Conservation (phyloP, 2,113 vertebrate species). For the Erythrolamprus reginae region DNA sequence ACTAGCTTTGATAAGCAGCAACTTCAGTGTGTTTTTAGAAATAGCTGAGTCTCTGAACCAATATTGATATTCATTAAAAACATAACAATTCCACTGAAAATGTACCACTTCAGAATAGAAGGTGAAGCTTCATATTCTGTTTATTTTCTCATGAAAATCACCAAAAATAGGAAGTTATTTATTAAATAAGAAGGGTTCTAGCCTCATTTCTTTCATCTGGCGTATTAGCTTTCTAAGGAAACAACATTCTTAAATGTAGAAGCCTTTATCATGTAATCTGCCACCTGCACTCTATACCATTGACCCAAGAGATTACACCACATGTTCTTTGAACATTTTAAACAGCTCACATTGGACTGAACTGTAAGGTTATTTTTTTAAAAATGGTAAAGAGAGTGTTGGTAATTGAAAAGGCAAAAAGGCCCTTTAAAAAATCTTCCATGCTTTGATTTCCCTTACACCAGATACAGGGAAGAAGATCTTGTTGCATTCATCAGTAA, state of each 20-base stretch:
- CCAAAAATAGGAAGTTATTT: neutral
- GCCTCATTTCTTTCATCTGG: neutral
- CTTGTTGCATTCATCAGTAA: conserved; percentile 55
- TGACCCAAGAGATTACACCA: neutral
- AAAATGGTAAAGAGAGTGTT: conserved; percentile 10
- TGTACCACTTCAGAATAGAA: neutral
- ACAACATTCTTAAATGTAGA: neutral
- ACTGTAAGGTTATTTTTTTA: conserved; percentile 29
- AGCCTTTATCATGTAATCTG: neutral
- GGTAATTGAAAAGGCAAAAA: conserved; percentile 42
- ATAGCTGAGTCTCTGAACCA: neutral
- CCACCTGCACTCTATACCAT: neutral
- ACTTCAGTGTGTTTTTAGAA: neutral
- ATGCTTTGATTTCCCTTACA: conserved; percentile 41
- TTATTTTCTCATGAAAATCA: neutral
- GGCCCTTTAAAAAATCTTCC: conserved; percentile 10
- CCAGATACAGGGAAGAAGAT: conserved; percentile 41
- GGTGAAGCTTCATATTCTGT: neutral
- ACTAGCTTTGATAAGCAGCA: neutral
- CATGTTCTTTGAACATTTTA: conserved; percentile 5
- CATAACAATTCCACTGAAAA: neutral
- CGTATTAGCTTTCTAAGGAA: neutral
- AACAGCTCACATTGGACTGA: neutral
- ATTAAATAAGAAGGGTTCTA: neutral
- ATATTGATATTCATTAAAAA: neutral